Base-by-base conservation (phyloP, 1,140 invertebrate species). In the Drosophila murphyi region DNA sequence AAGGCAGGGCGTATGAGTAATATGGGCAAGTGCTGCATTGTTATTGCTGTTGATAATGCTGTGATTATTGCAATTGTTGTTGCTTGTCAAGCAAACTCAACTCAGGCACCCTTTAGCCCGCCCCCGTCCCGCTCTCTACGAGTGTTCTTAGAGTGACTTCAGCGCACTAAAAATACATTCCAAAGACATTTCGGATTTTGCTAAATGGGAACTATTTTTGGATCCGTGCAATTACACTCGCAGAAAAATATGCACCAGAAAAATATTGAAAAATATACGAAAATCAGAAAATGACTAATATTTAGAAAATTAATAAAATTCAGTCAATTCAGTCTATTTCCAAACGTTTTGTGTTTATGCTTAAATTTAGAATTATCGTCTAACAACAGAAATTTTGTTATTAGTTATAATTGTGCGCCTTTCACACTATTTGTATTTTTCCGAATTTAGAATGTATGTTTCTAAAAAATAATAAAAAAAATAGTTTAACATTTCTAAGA, bases 1-100 rank as follows among this genome's bases (percentile, higher is more conserved):
- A 52, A 78, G 71, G 64, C 85, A 81, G 78, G 80, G 86, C 85
- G 85, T 89, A 89, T 89, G 85, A 89, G 85, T 89, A 89, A 89
- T 89, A 69, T 71, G 81, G 73, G 70, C 71, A 59, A 85, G 57
- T 83, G 76, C 69, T 67, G 73, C 62, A 20, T 51, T 59, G 6
- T 47, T 50, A 28, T n/a, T 57, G 55, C 35, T 45, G 39, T 57
- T 72, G 50, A 68, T 62, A 80, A 72, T 77, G 60, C 63, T 63
- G 28, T 54, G 48, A 61, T 77, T 68, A 69, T 60, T 54, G 64
- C 56, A 69, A 45, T 70, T 74, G 41, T 60, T 50, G 31, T 34
- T 65, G 69, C 63, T 45, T 45, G 45, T 39, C 47, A 55, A 37
- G 4, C 37, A 8, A 39, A 39, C 20, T 20, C 20, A 39, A 39